Evolutionary conservation across 2,797 vertebrate species (phyloP), one percentile per base, ranked within the genome.

Genomic region (Tauraco hartlaubi): DNA sequence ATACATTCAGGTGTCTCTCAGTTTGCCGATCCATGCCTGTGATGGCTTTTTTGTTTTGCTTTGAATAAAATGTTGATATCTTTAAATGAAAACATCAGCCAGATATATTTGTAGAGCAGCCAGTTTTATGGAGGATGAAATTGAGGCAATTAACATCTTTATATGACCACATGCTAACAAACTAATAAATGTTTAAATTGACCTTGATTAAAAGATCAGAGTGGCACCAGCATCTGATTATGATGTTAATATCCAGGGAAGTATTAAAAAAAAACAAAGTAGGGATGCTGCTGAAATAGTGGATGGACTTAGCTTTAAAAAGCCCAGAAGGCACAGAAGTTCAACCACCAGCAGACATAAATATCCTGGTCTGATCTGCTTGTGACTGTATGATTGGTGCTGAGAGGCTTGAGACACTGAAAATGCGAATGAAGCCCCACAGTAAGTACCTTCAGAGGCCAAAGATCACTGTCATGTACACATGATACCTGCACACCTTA

Each of bases 401-500:
- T 41, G 68, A 66, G 71, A 33, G 15, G 14, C 28, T 35, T 72
- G 39, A 31, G 10, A 12, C 33, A 28, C 11, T n/a, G 39, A 15
- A 91, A 73, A 51, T 25, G 17, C 23, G 33, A n/a, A 33, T 2
- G 5, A 66, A 94, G 19, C 12, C 52, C 26, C 66, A n/a, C 18
- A 43, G 4, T 6, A 44, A 64, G 13, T 23, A 35, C 48, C 14
- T 55, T 54, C n/a, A 62, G 63, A 76, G 35, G 19, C 39, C 6
- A 3, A 51, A 58, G 51, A 18, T 35, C 14, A 5, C 26, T 22
- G 58, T 13, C 0, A 0, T 41, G 20, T 35, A 15, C 29, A 26
- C 51, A 9, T 0, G 0, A 13, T 28, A 75, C 22, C 62, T 21
- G 22, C 2, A 4, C 21, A 41, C 23, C 35, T 28, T 15, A 29